Evolutionary conservation across 2,113 vertebrate genomes (phyloP).

Genomic region (Pteruthius melanotis): DNA sequence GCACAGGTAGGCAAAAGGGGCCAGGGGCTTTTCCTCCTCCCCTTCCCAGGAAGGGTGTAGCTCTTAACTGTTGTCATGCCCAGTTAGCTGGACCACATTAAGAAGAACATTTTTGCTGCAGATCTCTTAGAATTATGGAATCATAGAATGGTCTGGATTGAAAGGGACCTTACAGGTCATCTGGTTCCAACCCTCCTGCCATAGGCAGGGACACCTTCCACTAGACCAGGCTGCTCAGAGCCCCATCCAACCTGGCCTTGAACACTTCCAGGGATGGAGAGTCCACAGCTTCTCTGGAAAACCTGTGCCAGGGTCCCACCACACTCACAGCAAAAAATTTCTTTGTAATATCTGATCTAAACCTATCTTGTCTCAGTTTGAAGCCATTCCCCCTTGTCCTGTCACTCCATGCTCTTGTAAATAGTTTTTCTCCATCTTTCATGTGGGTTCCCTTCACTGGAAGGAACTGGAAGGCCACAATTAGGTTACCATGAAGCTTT

Average conservation of each 20-base stretch:
- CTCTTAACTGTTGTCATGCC: background rate
- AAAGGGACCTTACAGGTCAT: background rate
- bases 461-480: background rate
- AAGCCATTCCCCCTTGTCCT: fast-evolving
- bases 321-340: background rate
- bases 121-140: background rate
- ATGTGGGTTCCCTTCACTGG: background rate
- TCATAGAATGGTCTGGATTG: background rate
- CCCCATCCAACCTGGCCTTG: fast-evolving
- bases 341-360: background rate
- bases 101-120: background rate
- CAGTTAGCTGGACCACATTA: background rate
- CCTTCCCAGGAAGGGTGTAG: fast-evolving
- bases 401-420: background rate
- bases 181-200: background rate
- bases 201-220: background rate
- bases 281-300: background rate
- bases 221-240: background rate
- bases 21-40: fast-evolving
- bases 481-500: no score
- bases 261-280: background rate
- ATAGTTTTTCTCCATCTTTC: background rate
- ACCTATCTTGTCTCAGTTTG: fast-evolving
- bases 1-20: background rate
- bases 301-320: fast-evolving